Percentiles rank a stretch among this genome's conserved stretches.
phyloP scores from a whole-genome alignment of 2,113 vertebrate species.

The Callopanchax toddi region DNA sequence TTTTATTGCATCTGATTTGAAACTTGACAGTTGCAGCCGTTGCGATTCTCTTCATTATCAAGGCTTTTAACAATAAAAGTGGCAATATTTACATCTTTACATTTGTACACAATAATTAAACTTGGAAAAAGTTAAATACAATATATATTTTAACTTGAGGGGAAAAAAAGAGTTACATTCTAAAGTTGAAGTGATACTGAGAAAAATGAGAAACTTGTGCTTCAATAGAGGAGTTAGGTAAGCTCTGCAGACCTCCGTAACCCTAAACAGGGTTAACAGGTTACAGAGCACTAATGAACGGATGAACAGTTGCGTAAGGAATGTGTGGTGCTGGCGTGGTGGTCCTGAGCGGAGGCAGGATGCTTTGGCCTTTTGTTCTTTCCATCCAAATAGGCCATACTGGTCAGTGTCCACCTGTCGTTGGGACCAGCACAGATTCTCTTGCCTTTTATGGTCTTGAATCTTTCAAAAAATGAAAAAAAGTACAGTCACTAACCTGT shows the following conservation, averaged over 20 bases:
- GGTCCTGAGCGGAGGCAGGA: too few relatives aligned
- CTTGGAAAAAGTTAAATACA: background rate
- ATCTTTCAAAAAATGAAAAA: constrained; percentile 57
- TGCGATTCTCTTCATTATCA: constrained; percentile 24
- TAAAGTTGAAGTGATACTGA: too few relatives aligned
- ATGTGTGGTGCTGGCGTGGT: too few relatives aligned
- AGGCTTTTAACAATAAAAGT: background rate
- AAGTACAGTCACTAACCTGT: constrained; percentile 2
- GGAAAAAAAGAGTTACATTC: background rate
- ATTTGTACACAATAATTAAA: constrained; percentile 1
- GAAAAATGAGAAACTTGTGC: too few relatives aligned
- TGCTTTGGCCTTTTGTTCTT: too few relatives aligned
- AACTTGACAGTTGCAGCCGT: background rate
- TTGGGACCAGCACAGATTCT: constrained; percentile 55
- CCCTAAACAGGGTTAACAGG: too few relatives aligned
- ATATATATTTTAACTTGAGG: background rate
- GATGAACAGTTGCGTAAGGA: too few relatives aligned
- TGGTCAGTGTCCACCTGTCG: constrained; percentile 42
- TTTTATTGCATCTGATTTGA: background rate
- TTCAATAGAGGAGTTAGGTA: too few relatives aligned
- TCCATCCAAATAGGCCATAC: constrained; percentile 56
- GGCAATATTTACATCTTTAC: constrained; percentile 26
- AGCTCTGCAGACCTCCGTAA: too few relatives aligned
- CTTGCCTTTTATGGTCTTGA: constrained; percentile 26
- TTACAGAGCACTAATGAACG: too few relatives aligned